phyloP scores from a whole-genome alignment of 2,888 invertebrate genomes.

The Metellina segmentata region DNA sequence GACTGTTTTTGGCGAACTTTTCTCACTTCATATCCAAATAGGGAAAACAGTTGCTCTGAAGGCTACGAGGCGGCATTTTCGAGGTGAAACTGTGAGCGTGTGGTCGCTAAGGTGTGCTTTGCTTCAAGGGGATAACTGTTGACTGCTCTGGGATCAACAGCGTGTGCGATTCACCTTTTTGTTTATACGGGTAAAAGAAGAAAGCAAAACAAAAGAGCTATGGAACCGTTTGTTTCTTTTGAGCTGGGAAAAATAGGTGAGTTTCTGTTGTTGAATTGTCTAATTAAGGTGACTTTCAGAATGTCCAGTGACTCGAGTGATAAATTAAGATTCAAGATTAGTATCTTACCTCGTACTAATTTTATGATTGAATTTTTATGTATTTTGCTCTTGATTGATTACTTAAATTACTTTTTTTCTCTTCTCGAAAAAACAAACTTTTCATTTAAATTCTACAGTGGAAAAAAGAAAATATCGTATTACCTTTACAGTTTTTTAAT shows the following conservation, averaged over 20 bases:
- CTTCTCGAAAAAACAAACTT: no score
- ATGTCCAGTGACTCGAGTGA: no score
- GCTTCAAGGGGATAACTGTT: slow-evolving; percentile 54
- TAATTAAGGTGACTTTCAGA: no score
- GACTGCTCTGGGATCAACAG: slow-evolving; percentile 22
- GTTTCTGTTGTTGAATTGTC: not conserved
- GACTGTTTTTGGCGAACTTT: slow-evolving; percentile 41
- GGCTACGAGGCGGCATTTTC: slow-evolving; percentile 51
- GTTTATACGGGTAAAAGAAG: not conserved
- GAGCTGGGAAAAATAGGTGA: slow-evolving; percentile 26
- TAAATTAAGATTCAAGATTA: no score
- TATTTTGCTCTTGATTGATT: no score
- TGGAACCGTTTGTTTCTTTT: slow-evolving; percentile 24
- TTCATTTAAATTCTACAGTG: no score
- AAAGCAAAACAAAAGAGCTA: slow-evolving; percentile 16
- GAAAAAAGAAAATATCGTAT: no score
- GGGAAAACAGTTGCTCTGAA: slow-evolving; percentile 58
- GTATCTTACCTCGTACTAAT: no score
- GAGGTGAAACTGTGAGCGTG: slow-evolving; percentile 52
- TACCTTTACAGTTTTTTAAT: no score
- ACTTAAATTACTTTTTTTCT: no score
- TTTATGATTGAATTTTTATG: no score
- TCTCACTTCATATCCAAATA: slow-evolving; percentile 69
- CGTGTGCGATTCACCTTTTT: slow-evolving; percentile 1
- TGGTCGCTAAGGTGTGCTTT: slow-evolving; percentile 34